Conservation (phyloP, 2,888 invertebrate genomes). For the Nycteola revayana region DNA sequence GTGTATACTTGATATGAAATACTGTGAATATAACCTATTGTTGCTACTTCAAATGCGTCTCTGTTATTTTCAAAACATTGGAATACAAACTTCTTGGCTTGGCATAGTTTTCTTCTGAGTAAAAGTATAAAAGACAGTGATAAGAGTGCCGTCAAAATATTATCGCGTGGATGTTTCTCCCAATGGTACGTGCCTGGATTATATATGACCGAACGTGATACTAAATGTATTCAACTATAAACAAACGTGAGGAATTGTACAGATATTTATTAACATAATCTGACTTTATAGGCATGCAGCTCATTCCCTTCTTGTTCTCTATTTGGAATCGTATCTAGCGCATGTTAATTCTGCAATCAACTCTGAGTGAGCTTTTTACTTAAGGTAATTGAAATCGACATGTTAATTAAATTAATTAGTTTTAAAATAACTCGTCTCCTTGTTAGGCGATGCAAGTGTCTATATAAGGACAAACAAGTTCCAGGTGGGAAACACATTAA, state of each 20-base stretch:
- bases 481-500: constrained; percentile 31
- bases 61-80: constrained; percentile 15
- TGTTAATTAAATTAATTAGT: not conserved
- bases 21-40: constrained; percentile 23
- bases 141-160: constrained; percentile 25
- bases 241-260: constrained; percentile 51
- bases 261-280: constrained; percentile 44
- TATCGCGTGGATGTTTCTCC: constrained; percentile 27
- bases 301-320: constrained; percentile 42
- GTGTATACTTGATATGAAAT: constrained; percentile 11
- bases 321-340: constrained; percentile 36
- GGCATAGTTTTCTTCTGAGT: no score
- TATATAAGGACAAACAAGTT: constrained; percentile 10
- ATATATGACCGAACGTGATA: constrained; percentile 40
- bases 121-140: constrained; percentile 8
- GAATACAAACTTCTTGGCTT: not conserved
- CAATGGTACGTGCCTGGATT: constrained; percentile 41
- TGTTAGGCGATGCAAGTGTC: not conserved
- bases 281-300: constrained; percentile 36
- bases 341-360: constrained; percentile 22
- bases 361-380: constrained; percentile 6
- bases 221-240: constrained; percentile 46
- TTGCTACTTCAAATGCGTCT: constrained; percentile 15
- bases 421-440: no score
- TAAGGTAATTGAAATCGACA: constrained; percentile 12